Evolutionary conservation across 1,140 invertebrate genomes (phyloP).

Genomic region (Helicoverpa zea): DNA sequence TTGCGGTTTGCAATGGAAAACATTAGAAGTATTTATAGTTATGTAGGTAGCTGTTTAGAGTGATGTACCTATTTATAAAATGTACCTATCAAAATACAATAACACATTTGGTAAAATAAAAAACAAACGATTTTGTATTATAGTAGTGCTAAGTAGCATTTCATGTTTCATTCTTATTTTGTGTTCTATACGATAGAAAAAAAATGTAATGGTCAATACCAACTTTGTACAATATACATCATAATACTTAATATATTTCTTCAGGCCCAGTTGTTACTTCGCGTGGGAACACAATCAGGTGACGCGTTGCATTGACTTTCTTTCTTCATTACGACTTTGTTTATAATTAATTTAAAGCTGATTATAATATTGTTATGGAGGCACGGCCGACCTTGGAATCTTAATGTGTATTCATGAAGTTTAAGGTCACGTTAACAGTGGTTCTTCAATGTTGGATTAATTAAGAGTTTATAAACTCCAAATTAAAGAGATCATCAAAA

Average conservation of each 20-base stretch:
- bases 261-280: not conserved
- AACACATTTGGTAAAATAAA: too few species aligned
- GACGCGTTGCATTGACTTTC: not conserved
- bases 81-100: too few species aligned
- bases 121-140: too few species aligned
- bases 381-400: constrained; percentile 27
- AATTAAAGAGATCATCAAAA: not conserved
- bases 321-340: not conserved
- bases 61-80: too few species aligned
- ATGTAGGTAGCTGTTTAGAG: too few species aligned
- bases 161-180: too few species aligned
- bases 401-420: constrained; percentile 43
- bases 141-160: too few species aligned
- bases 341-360: constrained; percentile 4
- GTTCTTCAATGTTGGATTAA: constrained; percentile 11
- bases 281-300: constrained; percentile 13
- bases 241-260: not conserved
- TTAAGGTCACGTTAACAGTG: constrained; percentile 28
- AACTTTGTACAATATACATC: not conserved
- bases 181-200: too few species aligned
- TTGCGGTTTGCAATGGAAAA: not conserved
- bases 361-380: constrained; percentile 16
- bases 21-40: too few species aligned
- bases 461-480: constrained; percentile 1
- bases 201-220: too few species aligned